A percentile compares a stretch with the other conserved stretches of the same genome.
Conservation (phyloP, 2,797 vertebrate species). For the Ceryle rudis region DNA sequence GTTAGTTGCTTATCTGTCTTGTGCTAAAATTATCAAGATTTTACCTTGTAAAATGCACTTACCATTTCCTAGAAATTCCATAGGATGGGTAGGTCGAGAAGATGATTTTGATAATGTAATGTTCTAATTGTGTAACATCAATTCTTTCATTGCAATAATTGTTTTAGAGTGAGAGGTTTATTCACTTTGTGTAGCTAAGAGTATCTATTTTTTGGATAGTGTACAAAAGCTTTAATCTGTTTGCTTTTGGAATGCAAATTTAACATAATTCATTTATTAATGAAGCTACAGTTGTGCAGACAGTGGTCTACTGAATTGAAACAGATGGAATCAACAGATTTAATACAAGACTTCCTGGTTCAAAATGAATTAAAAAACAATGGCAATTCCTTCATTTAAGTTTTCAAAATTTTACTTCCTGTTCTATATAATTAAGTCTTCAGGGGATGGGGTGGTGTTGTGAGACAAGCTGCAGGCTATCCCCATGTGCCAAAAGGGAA, state of each 20-base stretch:
- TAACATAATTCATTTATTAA: background rate
- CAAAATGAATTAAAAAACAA: background rate
- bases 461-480: background rate
- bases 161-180: background rate
- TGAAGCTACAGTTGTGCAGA: background rate
- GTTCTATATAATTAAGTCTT: background rate
- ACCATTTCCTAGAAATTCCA: background rate
- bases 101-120: background rate
- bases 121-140: background rate
- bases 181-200: background rate
- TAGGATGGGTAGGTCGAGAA: background rate
- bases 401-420: background rate
- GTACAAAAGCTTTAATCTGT: background rate
- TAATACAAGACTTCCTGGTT: background rate
- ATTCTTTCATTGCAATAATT: background rate
- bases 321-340: background rate
- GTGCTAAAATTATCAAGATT: background rate
- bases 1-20: background rate
- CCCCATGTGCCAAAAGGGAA: background rate
- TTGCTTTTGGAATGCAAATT: background rate
- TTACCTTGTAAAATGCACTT: background rate
- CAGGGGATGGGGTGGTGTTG: accelerated
- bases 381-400: background rate
- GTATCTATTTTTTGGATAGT: background rate
- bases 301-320: background rate